Evolutionary conservation across 2,888 invertebrate genomes (phyloP), one percentile per base, ranked within the genome.

Genomic region (Dusona sp.): DNA sequence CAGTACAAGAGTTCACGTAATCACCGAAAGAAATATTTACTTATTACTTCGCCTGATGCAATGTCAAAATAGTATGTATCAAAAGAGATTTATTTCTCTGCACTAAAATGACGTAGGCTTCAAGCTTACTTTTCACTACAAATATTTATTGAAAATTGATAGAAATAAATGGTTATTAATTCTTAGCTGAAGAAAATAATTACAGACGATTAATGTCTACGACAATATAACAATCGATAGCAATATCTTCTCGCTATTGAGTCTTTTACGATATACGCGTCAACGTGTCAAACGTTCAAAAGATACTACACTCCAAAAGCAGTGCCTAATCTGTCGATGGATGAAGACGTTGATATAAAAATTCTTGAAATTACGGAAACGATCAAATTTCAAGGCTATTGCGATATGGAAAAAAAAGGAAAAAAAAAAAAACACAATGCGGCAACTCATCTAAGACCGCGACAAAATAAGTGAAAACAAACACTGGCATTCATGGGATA

Each of bases 321-420:
- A 13, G 11, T 57, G n/a, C 13, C 9, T 36, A 73, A 54, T 54
- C 72, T 36, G 25, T 19, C 72, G 36, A 73, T 73, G 13, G 22
- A 54, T 33, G 19, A 4, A 51, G 1, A 72, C 2, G 51, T 36
- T 33, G 36, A 68, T 13, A 68, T 0, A 25, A 22, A 42, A 25
- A 68, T 68, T 22, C 67, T 22, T 38, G 45, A 25, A 25, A 68
- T 3, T 45, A 25, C 33, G 45, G 45, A 25, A 45, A 42, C 22
- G 51, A 73, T 73, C 11, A 16, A 73, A 36, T 36, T 73, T 73
- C 8, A 11, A 73, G 72, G 22, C 19, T n/a, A 48, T 73, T n/a
- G 54, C 33, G 48, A 48, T 33, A 54, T n/a, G 22, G 4, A 38
- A 22, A 65, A n/a, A 65, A 36, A 57, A 57, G 9, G 25, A 7